Base-by-base conservation (phyloP, 2,113 vertebrate species). In the Indicator indicator region DNA sequence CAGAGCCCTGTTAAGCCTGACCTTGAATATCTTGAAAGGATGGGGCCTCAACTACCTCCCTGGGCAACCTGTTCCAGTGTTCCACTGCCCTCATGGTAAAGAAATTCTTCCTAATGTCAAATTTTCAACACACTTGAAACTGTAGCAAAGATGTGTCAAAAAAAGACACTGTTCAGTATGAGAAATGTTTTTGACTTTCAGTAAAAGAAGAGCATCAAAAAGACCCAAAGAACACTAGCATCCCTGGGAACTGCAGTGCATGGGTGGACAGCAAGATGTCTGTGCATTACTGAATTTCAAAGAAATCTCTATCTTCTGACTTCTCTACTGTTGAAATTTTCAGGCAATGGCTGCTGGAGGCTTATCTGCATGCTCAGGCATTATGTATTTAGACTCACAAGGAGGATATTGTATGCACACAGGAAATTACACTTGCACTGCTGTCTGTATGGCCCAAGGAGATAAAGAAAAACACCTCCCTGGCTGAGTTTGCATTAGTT, bases 371-470 rank as follows among this genome's bases (percentile, higher is more conserved):
- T 77, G 71, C 9, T 89, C 62, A 59, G 30, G 42, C 9, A 19
- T 40, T 19, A 86, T 1, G 8, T 52, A 60, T 15, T 74, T 46
- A 71, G 60, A 36, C 46, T 80, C 2, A 0, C 1, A 6, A 86
- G 48, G 14, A 90, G 44, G 44, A 65, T 9, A 12, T 8, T 75
- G 24, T 56, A 36, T 1, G 30, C 32, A 50, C 21, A 65, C 55
- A 72, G 88, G 96, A 95, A 94, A 90, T 86, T 9, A 86, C 48
- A 17, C n/a, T 92, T 36, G n/a, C 23, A 32, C 23, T 64, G 44
- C 28, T 83, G 69, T 60, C 40, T 74, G 36, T 50, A 20, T 81
- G 88, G 79, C 54, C 46, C 70, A 36, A 54, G n/a, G 60, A 91
- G 90, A 91, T 95, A 89, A 87, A 42, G 27, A 72, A 9, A 58